Percentiles rank a stretch among this genome's conserved stretches.
Conservation (phyloP, 2,888 invertebrate species). For the Elysia crispata region DNA sequence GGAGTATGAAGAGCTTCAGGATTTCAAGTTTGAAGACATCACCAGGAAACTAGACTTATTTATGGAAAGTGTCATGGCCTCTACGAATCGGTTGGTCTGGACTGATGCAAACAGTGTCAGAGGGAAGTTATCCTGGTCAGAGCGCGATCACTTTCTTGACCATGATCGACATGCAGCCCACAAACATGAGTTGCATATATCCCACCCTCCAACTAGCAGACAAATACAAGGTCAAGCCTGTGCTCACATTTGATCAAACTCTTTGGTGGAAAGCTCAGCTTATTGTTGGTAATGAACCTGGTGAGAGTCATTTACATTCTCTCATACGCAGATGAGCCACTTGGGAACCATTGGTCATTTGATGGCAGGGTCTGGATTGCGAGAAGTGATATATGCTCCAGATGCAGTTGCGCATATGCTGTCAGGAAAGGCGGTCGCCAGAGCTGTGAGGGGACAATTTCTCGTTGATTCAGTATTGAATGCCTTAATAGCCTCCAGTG, state of each 20-base stretch:
- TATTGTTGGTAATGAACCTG: constrained; percentile 38
- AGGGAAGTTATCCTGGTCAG: too few relatives aligned
- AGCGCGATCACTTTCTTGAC: too few relatives aligned
- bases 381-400: neutral
- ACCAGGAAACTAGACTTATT: constrained; percentile 27
- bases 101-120: constrained; percentile 52
- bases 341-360: too few relatives aligned
- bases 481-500: neutral
- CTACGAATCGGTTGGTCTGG: constrained; percentile 54
- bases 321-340: constrained; percentile 25
- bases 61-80: too few relatives aligned
- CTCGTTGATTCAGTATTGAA: constrained; percentile 3
- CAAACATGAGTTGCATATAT: constrained; percentile 54
- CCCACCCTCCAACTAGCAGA: constrained; percentile 47
- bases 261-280: too few relatives aligned
- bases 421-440: constrained; percentile 1
- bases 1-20: neutral
- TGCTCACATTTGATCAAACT: too few relatives aligned
- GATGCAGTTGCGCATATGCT: constrained; percentile 1
- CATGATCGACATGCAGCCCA: too few relatives aligned
- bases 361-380: too few relatives aligned
- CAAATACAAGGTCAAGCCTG: constrained; percentile 15
- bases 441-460: constrained; percentile 1
- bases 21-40: neutral
- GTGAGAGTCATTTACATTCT: neutral